Conservation (phyloP, 1,140 invertebrate species). For the Drosophila parvula region DNA sequence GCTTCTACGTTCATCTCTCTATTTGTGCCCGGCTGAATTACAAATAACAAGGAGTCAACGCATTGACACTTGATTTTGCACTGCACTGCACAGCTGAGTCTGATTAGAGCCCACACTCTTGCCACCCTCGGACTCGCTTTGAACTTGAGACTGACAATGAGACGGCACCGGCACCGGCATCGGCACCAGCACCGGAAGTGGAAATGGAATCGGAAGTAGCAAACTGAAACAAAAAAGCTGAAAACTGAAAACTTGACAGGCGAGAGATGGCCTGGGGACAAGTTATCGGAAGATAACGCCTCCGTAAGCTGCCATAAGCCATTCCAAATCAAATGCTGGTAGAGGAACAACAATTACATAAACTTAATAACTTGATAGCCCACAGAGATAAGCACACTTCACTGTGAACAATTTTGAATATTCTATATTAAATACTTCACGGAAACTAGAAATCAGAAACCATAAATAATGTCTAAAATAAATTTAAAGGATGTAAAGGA, state of each 20-base stretch:
- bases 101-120: conserved; percentile 58
- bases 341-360: conserved; percentile 77
- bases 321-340: conserved; percentile 64
- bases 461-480: too few species aligned
- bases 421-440: too few species aligned
- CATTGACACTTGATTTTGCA: conserved; percentile 77
- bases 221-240: not conserved
- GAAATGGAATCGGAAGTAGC: conserved; percentile 33
- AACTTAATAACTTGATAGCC: conserved; percentile 76
- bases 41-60: conserved; percentile 68
- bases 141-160: conserved; percentile 60
- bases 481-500: too few species aligned
- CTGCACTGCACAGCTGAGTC: conserved; percentile 71
- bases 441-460: too few species aligned
- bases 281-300: conserved; percentile 54
- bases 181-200: not conserved
- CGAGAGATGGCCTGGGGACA: conserved; percentile 30
- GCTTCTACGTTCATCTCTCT: conserved; percentile 14
- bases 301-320: conserved; percentile 60
- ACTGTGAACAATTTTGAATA: conserved; percentile 8
- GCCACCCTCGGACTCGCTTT: conserved; percentile 10
- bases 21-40: conserved; percentile 46
- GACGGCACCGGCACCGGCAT: not conserved
- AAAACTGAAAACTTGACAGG: conserved; percentile 27
- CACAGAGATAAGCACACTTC: conserved; percentile 42